Conservation (phyloP, 2,113 vertebrate genomes). For the Prionailurus viverrinus region DNA sequence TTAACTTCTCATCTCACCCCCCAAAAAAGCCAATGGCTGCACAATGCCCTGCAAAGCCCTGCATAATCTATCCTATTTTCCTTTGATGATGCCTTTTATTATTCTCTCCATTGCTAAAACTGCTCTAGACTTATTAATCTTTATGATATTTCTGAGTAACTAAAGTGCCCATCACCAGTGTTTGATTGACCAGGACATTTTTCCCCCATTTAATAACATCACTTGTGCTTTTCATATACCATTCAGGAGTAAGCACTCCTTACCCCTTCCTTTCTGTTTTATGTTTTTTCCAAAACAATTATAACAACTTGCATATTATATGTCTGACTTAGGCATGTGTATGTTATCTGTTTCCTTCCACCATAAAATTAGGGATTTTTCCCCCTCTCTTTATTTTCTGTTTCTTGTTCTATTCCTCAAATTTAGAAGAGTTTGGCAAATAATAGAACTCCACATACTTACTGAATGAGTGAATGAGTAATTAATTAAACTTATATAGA, state of each 20-base stretch:
- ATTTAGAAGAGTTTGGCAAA: not conserved
- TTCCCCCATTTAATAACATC: not conserved
- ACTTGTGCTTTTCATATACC: not conserved
- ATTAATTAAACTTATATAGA: not conserved
- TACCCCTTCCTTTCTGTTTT: not conserved
- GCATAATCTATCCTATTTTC: not conserved
- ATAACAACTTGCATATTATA: not conserved
- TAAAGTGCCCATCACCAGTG: not conserved
- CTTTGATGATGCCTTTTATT: not conserved
- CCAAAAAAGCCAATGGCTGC: not conserved
- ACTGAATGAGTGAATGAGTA: not conserved
- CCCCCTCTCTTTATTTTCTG: not conserved
- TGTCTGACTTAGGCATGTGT: not conserved
- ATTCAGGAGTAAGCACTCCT: not conserved
- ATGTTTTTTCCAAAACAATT: not conserved
- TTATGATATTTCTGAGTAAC: not conserved
- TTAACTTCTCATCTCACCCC: not conserved
- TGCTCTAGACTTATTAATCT: not conserved
- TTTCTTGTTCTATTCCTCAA: not conserved
- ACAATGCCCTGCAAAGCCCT: not conserved
- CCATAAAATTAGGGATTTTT: not conserved
- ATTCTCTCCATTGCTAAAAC: not conserved
- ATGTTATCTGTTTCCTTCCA: not conserved
- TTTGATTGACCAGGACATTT: not conserved
- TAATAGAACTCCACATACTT: not conserved